A percentile compares a stretch with the other conserved stretches of the same genome.
These are phyloP conservation scores for Triplophysa bombifrons DNA, from an alignment of 2,797 vertebrate species.

Conservation along the genomic window DNA sequence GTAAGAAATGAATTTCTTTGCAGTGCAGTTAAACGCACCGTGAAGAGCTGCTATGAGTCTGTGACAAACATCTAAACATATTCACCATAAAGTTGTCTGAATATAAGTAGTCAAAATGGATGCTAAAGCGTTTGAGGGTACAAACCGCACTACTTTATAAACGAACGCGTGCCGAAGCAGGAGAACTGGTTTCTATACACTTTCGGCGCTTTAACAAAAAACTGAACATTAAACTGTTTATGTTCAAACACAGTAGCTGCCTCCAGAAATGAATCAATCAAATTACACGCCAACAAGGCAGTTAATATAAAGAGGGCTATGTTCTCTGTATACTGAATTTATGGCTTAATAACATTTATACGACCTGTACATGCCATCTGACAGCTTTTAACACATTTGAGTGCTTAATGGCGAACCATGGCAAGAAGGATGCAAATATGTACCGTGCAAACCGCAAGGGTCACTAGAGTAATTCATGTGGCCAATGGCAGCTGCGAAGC, in stretches of 20 bases:
- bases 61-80: neutral
- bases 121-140: neutral
- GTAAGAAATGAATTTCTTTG: too few species aligned
- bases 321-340: neutral
- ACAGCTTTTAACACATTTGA: slow-evolving; percentile 3
- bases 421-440: neutral
- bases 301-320: neutral
- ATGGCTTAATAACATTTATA: neutral
- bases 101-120: neutral
- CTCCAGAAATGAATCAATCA: neutral
- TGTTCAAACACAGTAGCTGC: neutral
- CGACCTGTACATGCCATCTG: neutral
- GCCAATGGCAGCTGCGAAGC: neutral
- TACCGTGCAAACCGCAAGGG: neutral
- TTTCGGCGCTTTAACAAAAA: neutral
- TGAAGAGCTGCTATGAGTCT: neutral
- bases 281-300: neutral
- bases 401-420: neutral
- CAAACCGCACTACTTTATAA: neutral
- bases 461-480: neutral
- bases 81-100: neutral
- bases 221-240: slow-evolving; percentile 11
- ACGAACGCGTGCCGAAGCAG: neutral
- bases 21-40: too few species aligned
- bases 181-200: slow-evolving; percentile 24